These are phyloP conservation scores for Cricetomys ansorgei DNA, from an alignment of 2,113 vertebrate genomes.

Conservation along the genomic window DNA sequence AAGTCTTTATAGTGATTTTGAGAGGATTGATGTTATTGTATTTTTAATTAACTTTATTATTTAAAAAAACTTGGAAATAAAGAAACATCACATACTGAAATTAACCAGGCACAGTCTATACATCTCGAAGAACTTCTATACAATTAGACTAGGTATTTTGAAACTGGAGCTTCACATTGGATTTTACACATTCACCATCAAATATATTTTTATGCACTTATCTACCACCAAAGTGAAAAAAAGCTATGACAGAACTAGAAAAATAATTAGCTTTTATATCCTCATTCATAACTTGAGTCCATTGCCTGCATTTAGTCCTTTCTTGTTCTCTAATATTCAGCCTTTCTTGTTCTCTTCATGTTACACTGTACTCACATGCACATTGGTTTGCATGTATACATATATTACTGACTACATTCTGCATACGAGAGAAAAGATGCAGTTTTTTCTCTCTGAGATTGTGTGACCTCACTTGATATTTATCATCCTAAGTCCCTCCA, in stretches of 20 bases:
- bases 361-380: background rate
- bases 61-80: background rate
- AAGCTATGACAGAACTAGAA: background rate
- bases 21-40: background rate
- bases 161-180: background rate
- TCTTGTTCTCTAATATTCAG: background rate
- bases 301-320: background rate
- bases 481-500: background rate
- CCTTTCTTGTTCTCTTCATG: background rate
- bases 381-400: background rate
- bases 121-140: background rate
- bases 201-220: background rate
- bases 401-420: background rate
- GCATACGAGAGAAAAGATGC: background rate
- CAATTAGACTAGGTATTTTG: background rate
- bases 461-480: background rate
- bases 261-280: background rate
- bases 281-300: background rate
- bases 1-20: background rate
- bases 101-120: background rate
- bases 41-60: background rate
- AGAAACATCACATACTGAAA: background rate
- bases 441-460: background rate
- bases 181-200: background rate
- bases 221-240: background rate